These are phyloP conservation scores for Sebastes trivittatus DNA, from an alignment of 2,797 vertebrate genomes.

Conservation along the genomic window DNA sequence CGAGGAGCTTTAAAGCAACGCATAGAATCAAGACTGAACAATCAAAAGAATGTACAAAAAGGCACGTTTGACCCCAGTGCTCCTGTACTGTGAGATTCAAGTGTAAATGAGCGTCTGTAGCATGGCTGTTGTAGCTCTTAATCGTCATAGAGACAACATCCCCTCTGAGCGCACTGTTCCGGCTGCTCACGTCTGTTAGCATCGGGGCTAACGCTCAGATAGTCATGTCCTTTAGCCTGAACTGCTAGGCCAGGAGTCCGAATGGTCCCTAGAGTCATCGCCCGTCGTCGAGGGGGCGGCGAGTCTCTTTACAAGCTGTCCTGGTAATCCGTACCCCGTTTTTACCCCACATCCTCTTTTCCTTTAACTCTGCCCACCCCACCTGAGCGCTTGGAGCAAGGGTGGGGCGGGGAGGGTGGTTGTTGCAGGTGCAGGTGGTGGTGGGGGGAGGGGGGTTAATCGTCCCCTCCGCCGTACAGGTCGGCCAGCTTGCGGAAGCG, in stretches of 20 bases:
- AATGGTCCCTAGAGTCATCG: conserved; percentile 46
- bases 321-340: conserved; percentile 65
- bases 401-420: background rate
- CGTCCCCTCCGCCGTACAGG: conserved; percentile 95
- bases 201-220: conserved; percentile 43
- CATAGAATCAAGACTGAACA: conserved; percentile 83
- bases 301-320: conserved; percentile 90
- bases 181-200: conserved; percentile 43
- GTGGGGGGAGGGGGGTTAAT: conserved; percentile 70
- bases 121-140: conserved; percentile 89
- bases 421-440: background rate
- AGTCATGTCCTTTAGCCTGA: conserved; percentile 45
- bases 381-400: conserved; percentile 12
- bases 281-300: conserved; percentile 55
- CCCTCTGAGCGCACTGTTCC: conserved; percentile 30
- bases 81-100: conserved; percentile 99
- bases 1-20: conserved; percentile 92
- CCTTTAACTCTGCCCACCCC: background rate
- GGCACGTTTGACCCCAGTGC: conserved; percentile 99
- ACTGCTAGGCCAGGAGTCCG: conserved; percentile 43
- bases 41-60: conserved; percentile 97
- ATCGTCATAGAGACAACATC: conserved; percentile 81
- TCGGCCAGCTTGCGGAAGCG: conserved; percentile 98
- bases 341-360: conserved; percentile 8
- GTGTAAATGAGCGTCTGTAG: conserved; percentile 92